phyloP scores from a whole-genome alignment of 2,888 invertebrate species.

The Piscicola geometra region DNA sequence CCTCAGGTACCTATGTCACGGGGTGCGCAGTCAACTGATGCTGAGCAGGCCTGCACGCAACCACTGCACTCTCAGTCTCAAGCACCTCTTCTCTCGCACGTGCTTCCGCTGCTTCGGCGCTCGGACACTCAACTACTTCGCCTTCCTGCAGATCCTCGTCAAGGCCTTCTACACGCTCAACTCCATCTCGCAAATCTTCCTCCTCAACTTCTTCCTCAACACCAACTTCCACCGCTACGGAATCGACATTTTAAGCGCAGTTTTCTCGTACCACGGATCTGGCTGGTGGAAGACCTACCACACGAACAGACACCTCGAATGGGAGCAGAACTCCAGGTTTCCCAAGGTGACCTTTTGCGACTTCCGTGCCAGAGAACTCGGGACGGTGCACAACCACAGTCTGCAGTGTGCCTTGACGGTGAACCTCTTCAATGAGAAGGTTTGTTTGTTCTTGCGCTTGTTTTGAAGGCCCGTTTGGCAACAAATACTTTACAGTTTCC shows the following conservation, averaged over 20 bases:
- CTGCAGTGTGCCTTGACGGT: slow-evolving; percentile 55
- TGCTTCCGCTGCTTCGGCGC: slow-evolving; percentile 36
- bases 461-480: no score
- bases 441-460: slow-evolving; percentile 38
- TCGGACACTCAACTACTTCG: slow-evolving; percentile 48
- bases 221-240: slow-evolving; percentile 38
- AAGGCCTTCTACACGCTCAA: slow-evolving; percentile 50
- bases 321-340: slow-evolving; percentile 32
- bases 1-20: slow-evolving; percentile 8
- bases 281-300: background rate
- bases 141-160: slow-evolving; percentile 49
- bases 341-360: slow-evolving; percentile 41
- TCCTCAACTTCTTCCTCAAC: slow-evolving; percentile 39
- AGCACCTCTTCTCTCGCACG: slow-evolving; percentile 27
- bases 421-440: slow-evolving; percentile 48
- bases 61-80: slow-evolving; percentile 28
- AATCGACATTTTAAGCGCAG: slow-evolving; percentile 4
- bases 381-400: slow-evolving; percentile 57
- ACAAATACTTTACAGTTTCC: no score
- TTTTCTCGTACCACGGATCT: background rate
- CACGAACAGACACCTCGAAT: slow-evolving; percentile 8
- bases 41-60: background rate
- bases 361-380: slow-evolving; percentile 45
- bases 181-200: slow-evolving; percentile 49
- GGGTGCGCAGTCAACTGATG: background rate